Conservation (phyloP, 2,113 vertebrate species). For the Orientallactaga bullata region DNA sequence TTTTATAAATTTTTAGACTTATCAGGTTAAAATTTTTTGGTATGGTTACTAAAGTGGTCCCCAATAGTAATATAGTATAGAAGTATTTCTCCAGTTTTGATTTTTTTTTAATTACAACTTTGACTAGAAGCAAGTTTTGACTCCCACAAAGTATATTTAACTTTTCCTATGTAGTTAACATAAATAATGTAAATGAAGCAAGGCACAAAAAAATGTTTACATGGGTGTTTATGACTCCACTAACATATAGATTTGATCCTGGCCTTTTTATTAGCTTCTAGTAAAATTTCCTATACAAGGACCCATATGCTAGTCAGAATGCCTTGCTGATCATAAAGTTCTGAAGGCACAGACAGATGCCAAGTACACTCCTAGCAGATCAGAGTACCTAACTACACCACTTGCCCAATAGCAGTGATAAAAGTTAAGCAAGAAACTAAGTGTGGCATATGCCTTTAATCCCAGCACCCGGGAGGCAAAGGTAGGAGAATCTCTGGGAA, state of each 20-base stretch:
- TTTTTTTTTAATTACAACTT: neutral
- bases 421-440: neutral
- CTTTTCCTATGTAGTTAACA: neutral
- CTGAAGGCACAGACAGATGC: neutral
- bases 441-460: too few relatives aligned
- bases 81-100: neutral
- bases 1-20: neutral
- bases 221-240: neutral
- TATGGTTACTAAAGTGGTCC: neutral
- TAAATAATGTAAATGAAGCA: constrained; percentile 31
- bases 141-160: neutral
- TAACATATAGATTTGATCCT: neutral
- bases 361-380: neutral
- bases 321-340: neutral
- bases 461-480: too few relatives aligned
- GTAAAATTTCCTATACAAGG: neutral
- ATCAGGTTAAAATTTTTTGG: neutral
- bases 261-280: neutral
- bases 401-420: neutral
- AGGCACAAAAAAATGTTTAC: constrained; percentile 31
- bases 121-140: neutral
- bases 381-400: neutral
- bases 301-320: neutral
- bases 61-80: neutral
- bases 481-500: too few relatives aligned